Percentiles rank a stretch among this genome's conserved stretches.
Evolutionary conservation across 2,888 invertebrate species (phyloP).

Genomic region (Alcis repandata): DNA sequence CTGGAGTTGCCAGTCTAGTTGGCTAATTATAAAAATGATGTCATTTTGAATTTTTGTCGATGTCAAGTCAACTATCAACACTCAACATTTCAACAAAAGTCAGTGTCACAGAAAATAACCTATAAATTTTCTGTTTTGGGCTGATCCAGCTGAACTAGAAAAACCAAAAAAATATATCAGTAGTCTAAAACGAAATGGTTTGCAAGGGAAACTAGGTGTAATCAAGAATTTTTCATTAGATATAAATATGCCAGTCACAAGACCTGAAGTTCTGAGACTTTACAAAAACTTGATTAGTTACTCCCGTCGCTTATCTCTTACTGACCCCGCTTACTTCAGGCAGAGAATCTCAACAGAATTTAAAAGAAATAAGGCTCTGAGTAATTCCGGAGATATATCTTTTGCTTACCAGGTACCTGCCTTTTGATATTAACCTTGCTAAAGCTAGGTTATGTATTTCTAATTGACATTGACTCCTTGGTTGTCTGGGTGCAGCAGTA

Average conservation of each 20-base stretch:
- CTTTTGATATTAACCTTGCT: background rate
- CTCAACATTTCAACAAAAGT: no score
- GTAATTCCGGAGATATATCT: slow-evolving; percentile 64
- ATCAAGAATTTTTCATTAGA: background rate
- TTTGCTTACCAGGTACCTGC: slow-evolving; percentile 73
- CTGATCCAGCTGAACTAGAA: no score
- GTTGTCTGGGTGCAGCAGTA: background rate
- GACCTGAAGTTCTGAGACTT: slow-evolving; percentile 88
- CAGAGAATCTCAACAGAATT: slow-evolving; percentile 91
- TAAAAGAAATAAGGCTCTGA: slow-evolving; percentile 87
- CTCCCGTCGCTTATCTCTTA: slow-evolving; percentile 91
- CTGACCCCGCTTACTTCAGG: slow-evolving; percentile 92
- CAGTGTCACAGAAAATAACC: no score
- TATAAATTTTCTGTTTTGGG: no score
- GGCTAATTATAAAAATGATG: no score
- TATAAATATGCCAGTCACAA: slow-evolving; percentile 58
- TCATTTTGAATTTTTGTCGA: no score
- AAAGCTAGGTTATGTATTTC: background rate
- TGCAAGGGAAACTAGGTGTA: background rate
- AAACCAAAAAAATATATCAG: no score
- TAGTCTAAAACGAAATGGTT: background rate
- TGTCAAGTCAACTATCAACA: no score
- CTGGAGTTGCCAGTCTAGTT: no score
- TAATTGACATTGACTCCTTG: background rate
- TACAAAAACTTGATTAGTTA: slow-evolving; percentile 94